Conservation (phyloP, 2,113 vertebrate genomes). For the Dolichallabes microphthalmus region DNA sequence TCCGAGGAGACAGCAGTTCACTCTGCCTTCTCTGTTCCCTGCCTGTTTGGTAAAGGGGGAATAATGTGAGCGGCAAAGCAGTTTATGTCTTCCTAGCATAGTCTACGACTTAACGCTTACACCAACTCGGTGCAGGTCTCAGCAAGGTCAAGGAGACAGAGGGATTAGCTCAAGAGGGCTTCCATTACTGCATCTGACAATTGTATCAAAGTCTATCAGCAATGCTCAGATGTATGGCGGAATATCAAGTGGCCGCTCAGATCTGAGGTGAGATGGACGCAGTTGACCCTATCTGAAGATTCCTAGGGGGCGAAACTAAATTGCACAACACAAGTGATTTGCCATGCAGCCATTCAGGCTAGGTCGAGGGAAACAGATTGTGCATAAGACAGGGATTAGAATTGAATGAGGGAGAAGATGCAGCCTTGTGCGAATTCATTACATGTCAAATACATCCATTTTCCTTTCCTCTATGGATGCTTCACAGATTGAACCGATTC, state of each 20-base stretch:
- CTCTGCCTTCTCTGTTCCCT: conserved; percentile 17
- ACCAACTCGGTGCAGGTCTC: conserved; percentile 42
- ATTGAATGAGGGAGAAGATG: background rate
- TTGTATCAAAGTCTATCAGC: conserved; percentile 43
- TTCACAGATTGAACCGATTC: background rate
- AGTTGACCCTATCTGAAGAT: conserved; percentile 13
- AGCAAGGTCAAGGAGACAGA: conserved; percentile 44
- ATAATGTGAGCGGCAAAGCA: conserved; percentile 30
- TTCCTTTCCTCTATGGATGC: background rate
- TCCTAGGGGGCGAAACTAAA: conserved; percentile 7
- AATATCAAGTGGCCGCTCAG: conserved; percentile 24
- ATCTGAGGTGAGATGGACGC: conserved; percentile 11
- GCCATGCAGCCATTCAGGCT: conserved; percentile 5
- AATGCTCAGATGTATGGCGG: conserved; percentile 43
- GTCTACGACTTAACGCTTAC: conserved; percentile 21
- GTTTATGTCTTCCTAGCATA: conserved; percentile 42
- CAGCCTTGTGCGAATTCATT: background rate
- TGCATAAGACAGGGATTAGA: background rate
- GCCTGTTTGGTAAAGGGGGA: conserved; percentile 1
- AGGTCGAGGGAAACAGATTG: background rate
- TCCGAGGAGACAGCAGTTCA: conserved; percentile 46
- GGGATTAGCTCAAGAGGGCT: conserved; percentile 41
- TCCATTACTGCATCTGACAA: conserved; percentile 45
- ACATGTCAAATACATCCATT: background rate
- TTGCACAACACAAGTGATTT: conserved; percentile 44